Conservation (phyloP, 1,140 invertebrate genomes). For the Bombus confusus region DNA sequence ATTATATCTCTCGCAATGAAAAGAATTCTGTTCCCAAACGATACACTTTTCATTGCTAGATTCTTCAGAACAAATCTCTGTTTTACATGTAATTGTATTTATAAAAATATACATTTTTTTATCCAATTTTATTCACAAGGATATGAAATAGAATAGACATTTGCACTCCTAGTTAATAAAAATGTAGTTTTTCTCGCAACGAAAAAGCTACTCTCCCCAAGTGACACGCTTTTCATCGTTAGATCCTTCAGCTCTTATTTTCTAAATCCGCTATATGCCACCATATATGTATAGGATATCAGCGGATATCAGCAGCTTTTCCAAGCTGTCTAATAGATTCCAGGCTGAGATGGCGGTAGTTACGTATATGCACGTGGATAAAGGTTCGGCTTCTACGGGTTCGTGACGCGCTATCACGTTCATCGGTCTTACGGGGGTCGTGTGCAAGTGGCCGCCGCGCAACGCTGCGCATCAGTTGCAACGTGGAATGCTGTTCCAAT, state of each 20-base stretch:
- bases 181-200: no score
- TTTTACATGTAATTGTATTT: no score
- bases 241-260: neutral
- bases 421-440: conserved; percentile 61
- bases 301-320: neutral
- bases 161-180: no score
- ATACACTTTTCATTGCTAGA: no score
- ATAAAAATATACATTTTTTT: no score
- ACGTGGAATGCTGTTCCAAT: conserved; percentile 63
- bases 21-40: no score
- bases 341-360: neutral
- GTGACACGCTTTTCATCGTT: neutral
- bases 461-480: conserved; percentile 66
- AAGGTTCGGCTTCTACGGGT: conserved; percentile 24
- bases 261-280: no score
- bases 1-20: no score
- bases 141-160: no score
- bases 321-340: neutral
- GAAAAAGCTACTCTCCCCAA: neutral
- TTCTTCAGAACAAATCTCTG: no score
- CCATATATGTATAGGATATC: neutral
- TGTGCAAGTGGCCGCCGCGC: conserved; percentile 46
- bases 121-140: no score
- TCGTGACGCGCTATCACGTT: conserved; percentile 53
- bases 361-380: conserved; percentile 30